Base-by-base conservation (phyloP, 1,140 invertebrate genomes). In the Gonatopus flavifemur region DNA sequence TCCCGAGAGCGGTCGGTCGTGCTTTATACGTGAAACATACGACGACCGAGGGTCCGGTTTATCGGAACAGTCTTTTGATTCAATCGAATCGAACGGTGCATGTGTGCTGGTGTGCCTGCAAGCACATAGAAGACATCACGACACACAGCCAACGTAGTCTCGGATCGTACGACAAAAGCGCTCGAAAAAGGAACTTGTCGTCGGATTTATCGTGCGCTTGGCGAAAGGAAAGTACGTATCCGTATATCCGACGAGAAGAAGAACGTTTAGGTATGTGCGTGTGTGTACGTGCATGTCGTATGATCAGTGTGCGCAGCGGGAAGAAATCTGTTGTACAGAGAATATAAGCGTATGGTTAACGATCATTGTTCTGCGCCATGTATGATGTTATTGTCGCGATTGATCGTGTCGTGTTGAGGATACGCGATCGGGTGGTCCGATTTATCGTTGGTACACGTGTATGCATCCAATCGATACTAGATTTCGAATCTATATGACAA, bases 171-270 rank as follows among this genome's bases (percentile, higher is more conserved):
- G 36, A 43, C 49, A 45, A 22, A 40, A 32, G 15, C 36, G 47
- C 35, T 45, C 48, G 52, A 55, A 55, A 51, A 55, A 55, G 52
- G 48, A 51, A 49, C 41, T 33, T n/a, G n/a, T n/a, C 32, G 48
- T 3, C 25, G 30, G 52, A 55, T 55, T 55, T 55, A 55, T 55
- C 40, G 52, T 20, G 41, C 24, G n/a, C n/a, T n/a, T n/a, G n/a
- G n/a, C n/a, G n/a, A n/a, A n/a, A n/a, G n/a, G n/a, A n/a, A n/a
- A n/a, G n/a, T n/a, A n/a, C 21, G 51, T 38, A 49, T 48, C 51
- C 44, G 16, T 30, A 43, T 42, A 24, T 6, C 40, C 35, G 46
- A 42, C 46, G 38, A 33, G 52, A 54, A 54, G 39, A 49, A 37
- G n/a, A n/a, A n/a, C n/a, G n/a, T n/a, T n/a, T n/a, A n/a, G n/a